A percentile compares a stretch with the other conserved stretches of the same genome.
phyloP scores from a whole-genome alignment of 1,140 invertebrate species.

The Augochlora pura region DNA sequence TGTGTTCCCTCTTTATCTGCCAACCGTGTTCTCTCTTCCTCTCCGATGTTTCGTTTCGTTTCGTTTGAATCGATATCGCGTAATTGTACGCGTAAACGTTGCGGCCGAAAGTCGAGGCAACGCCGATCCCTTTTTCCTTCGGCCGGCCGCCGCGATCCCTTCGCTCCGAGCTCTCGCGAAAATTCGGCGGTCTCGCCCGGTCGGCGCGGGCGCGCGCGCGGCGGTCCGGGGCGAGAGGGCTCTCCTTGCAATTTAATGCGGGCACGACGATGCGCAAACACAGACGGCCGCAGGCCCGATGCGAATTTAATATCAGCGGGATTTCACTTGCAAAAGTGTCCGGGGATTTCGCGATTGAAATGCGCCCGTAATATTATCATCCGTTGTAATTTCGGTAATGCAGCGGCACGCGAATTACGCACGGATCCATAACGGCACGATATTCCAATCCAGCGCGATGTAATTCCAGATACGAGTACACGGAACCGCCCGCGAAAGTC shows the following conservation, averaged over 20 bases:
- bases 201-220: no score
- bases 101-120: no score
- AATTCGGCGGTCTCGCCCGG: no score
- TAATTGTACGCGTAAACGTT: constrained; percentile 21
- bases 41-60: constrained; percentile 1
- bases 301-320: constrained; percentile 47
- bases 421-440: constrained; percentile 40
- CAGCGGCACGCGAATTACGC: constrained; percentile 45
- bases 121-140: not conserved
- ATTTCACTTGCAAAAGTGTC: constrained; percentile 46
- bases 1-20: no score
- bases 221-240: no score
- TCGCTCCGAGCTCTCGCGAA: no score
- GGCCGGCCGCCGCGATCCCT: no score
- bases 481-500: constrained; percentile 23
- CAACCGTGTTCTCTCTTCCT: not conserved
- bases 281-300: constrained; percentile 29
- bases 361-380: constrained; percentile 57
- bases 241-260: constrained; percentile 43
- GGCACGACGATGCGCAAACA: constrained; percentile 39
- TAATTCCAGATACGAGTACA: constrained; percentile 20
- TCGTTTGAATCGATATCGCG: constrained; percentile 31
- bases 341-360: constrained; percentile 56
- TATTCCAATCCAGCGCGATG: constrained; percentile 20
- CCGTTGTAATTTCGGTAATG: constrained; percentile 57